Evolutionary conservation across 1,140 invertebrate genomes (phyloP).

Genomic region (Eulimnadia texana): DNA sequence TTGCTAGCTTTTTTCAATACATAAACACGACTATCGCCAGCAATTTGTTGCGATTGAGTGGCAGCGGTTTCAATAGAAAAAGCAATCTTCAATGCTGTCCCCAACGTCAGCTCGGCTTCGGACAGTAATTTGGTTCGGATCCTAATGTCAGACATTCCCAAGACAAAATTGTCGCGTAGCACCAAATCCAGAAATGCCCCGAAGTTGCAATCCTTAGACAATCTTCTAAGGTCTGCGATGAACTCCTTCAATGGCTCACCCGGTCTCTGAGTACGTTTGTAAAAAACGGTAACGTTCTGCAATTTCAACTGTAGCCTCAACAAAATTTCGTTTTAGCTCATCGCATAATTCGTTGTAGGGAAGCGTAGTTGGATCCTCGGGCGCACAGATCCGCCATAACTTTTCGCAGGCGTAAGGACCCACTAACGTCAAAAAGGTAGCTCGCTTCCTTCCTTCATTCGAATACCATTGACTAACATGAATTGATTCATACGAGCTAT

Average conservation of each 20-base stretch:
- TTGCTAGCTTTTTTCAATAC: background rate
- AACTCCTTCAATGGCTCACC: constrained; percentile 18
- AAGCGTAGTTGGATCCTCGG: background rate
- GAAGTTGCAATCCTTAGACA: constrained; percentile 22
- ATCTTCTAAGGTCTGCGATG: constrained; percentile 18
- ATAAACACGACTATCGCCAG: background rate
- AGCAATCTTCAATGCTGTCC: background rate
- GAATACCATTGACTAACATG: background rate
- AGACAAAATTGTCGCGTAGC: constrained; percentile 20
- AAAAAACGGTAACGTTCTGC: constrained; percentile 17
- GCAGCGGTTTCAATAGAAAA: background rate
- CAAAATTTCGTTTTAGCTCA: constrained; percentile 3
- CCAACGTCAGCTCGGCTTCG: background rate
- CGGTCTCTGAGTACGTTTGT: constrained; percentile 18
- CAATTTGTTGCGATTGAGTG: background rate
- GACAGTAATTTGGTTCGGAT: background rate
- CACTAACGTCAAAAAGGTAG: background rate
- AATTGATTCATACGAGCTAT: background rate
- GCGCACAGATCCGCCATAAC: background rate
- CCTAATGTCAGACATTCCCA: constrained; percentile 9
- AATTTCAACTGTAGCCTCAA: constrained; percentile 5
- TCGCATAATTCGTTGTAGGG: background rate
- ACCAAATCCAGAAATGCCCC: constrained; percentile 14
- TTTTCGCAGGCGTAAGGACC: background rate
- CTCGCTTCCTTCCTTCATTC: background rate